Conservation (phyloP, 2,888 invertebrate genomes). For the Cantharis rustica region DNA sequence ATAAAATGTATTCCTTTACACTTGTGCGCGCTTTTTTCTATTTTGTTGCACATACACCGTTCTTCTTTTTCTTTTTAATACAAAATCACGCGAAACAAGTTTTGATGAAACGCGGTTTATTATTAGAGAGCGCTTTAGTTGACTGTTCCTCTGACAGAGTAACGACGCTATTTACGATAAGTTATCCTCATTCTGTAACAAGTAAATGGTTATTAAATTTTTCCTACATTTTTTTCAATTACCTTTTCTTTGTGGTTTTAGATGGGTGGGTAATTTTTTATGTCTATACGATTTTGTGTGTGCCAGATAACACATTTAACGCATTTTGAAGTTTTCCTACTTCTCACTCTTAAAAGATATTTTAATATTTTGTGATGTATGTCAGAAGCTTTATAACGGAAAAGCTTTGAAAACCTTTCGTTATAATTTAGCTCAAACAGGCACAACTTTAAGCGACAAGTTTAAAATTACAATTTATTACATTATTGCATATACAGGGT, state of each 20-base stretch:
- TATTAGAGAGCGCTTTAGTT: slow-evolving; percentile 21
- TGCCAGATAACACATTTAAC: background rate
- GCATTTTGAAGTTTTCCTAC: background rate
- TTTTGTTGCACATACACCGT: slow-evolving; percentile 10
- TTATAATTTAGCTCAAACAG: background rate
- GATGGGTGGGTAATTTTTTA: background rate
- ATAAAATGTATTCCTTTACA: slow-evolving; percentile 43
- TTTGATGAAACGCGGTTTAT: slow-evolving; percentile 22
- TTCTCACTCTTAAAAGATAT: background rate
- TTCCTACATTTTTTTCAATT: slow-evolving; percentile 8
- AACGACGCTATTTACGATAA: slow-evolving; percentile 21
- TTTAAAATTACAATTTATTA: background rate
- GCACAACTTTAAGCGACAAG: background rate
- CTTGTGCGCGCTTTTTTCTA: slow-evolving; percentile 11
- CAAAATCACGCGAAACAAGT: slow-evolving; percentile 1
- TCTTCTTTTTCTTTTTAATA: slow-evolving; percentile 20
- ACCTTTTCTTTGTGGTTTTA: background rate
- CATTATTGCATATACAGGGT: background rate
- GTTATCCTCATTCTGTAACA: slow-evolving; percentile 14
- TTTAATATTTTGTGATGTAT: background rate
- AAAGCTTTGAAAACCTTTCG: background rate
- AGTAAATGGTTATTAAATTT: slow-evolving; percentile 23
- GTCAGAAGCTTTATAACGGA: background rate
- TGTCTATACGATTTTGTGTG: background rate
- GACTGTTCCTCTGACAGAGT: slow-evolving; percentile 4